Base-by-base conservation (phyloP, 1,140 invertebrate species). In the Aphelenchoides avenae region DNA sequence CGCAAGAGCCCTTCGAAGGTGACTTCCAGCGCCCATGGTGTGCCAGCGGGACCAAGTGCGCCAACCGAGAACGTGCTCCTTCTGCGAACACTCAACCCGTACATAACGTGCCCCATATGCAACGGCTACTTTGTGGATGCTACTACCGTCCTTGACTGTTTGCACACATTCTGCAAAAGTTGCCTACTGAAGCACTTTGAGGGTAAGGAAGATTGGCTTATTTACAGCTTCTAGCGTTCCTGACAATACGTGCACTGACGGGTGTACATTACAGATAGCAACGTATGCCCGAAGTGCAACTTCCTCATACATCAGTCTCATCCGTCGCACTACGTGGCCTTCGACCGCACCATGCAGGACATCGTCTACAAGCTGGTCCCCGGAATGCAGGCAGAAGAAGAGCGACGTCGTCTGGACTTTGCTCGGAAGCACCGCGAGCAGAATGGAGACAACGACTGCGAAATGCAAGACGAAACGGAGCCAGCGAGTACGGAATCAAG, bases 121-220 rank as follows among this genome's bases (percentile, higher is more conserved):
- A 70, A 78, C 39, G 80, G 80, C 2, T 82, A 81, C 57, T 63
- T 81, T 20, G 75, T 80, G 57, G 79, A 81, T 52, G 80, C 80
- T 11, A 78, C 78, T 1, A 82, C 80, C 5, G 79, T 82, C 13
- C 79, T 79, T 33, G 80, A 81, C 52, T 82, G 80, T 59, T 74
- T 81, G 63, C 80, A 81, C 66, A 80, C 80, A 5, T 81, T 81
- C 62, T 81, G 80, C 59, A 81, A 81, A 61, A 77, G 72, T 46
- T 81, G 80, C 51, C 69, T 81, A 47, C 76, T 82, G 18, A 78
- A 76, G 50, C 78, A 80, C 64, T 71, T 82, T 51, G 73, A 79
- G 40, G 64, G 64, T 37, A 30, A 7, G 44, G 1, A 18, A 1
- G 36, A 20, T 48, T 61, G 54, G 15, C 27, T 4, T 2, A 44